Evolutionary conservation across 2,797 vertebrate genomes (phyloP).

Genomic region (Gambusia yucatana): DNA sequence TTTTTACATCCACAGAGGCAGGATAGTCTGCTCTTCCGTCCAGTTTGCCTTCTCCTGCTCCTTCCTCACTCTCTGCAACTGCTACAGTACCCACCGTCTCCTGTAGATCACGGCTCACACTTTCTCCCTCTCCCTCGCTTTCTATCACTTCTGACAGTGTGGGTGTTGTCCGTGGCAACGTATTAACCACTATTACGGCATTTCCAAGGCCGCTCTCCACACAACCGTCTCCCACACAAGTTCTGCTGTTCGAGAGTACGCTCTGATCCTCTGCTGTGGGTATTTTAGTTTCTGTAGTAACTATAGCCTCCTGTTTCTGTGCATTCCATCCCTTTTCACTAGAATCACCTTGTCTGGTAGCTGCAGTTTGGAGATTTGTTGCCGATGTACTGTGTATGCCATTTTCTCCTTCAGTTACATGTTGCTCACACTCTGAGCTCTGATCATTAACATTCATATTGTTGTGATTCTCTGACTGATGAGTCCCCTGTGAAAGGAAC

Average conservation of each 20-base stretch:
- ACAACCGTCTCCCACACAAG: conserved; percentile 71
- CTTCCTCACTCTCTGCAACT: conserved; percentile 52
- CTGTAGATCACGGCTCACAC: conserved; percentile 66
- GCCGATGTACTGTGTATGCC: conserved; percentile 20
- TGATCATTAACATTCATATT: conserved; percentile 48
- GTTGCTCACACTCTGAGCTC: conserved; percentile 37
- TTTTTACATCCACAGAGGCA: conserved; percentile 54
- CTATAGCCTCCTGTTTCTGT: conserved; percentile 53
- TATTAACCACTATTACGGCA: conserved; percentile 73
- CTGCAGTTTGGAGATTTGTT: conserved; percentile 50
- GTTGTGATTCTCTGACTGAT: conserved; percentile 64
- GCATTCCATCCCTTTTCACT: conserved; percentile 49
- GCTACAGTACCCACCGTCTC: conserved; percentile 62
- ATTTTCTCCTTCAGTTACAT: conserved; percentile 45
- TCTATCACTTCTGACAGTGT: conserved; percentile 82
- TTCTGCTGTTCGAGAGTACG: conserved; percentile 56
- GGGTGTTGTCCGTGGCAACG: conserved; percentile 85
- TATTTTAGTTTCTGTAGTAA: conserved; percentile 54
- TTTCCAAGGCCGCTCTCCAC: conserved; percentile 75
- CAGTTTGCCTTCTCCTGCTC: conserved; percentile 40
- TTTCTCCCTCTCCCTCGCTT: conserved; percentile 75
- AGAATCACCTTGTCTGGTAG: conserved; percentile 50
- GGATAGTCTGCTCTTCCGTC: conserved; percentile 50
- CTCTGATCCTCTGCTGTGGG: conserved; percentile 52
- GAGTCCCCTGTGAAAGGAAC: conserved; percentile 42